These are phyloP conservation scores for Pyralis farinalis DNA, from an alignment of 2,888 invertebrate species.

Conservation along the genomic window DNA sequence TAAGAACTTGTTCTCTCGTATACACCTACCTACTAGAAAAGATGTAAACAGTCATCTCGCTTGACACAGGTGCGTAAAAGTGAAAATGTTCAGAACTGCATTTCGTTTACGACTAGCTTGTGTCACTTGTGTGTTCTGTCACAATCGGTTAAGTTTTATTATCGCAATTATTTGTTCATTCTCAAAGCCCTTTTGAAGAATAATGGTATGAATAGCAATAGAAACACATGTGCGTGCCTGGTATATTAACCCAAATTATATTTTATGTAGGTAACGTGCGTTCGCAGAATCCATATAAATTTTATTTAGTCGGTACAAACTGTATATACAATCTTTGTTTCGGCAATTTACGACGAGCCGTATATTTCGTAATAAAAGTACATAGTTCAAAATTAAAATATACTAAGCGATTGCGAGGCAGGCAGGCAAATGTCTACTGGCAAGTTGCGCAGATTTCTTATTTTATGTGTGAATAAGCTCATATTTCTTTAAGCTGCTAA, in stretches of 20 bases:
- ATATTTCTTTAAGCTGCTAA: too few species aligned
- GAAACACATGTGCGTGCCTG: constrained; percentile 9
- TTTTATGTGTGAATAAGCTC: too few species aligned
- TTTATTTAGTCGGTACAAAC: not conserved
- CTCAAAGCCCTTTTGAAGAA: constrained; percentile 26
- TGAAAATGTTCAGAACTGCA: constrained; percentile 42
- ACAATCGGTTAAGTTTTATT: constrained; percentile 25
- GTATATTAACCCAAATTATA: constrained; percentile 28
- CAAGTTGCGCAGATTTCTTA: too few species aligned
- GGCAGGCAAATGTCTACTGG: too few species aligned
- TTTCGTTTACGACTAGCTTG: constrained; percentile 36
- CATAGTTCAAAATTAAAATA: too few species aligned
- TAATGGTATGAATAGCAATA: constrained; percentile 21
- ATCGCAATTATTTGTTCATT: constrained; percentile 29
- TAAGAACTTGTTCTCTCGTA: constrained; percentile 31
- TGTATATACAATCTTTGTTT: too few species aligned
- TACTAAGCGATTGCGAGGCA: too few species aligned
- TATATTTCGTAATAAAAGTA: too few species aligned
- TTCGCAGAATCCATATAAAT: constrained; percentile 6
- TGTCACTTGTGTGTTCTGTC: too few species aligned
- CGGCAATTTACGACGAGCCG: too few species aligned
- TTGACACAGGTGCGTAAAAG: constrained; percentile 70
- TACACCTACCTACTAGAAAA: constrained; percentile 30
- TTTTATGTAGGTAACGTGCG: constrained; percentile 1
- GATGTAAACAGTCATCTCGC: constrained; percentile 53